Evolutionary conservation across 2,113 vertebrate genomes (phyloP).

Genomic region (Sapayoa aenigma): DNA sequence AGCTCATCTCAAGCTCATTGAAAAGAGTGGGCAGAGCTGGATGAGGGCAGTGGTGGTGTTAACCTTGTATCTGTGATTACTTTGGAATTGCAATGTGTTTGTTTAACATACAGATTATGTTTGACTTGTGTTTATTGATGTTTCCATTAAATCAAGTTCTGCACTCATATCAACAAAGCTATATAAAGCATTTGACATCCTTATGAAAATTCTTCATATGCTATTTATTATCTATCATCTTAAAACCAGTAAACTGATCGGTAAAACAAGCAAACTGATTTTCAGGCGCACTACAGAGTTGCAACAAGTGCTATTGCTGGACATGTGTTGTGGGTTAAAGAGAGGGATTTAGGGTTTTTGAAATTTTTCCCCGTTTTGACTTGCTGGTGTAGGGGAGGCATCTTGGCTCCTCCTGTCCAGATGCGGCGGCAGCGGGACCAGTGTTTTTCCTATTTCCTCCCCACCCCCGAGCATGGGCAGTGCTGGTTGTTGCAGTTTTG

Average conservation of each 20-base stretch:
- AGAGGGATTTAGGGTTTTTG: too few species aligned
- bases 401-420: too few species aligned
- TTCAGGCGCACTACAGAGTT: background rate
- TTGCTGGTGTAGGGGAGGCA: too few species aligned
- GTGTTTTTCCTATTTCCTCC: too few species aligned
- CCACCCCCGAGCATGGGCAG: too few species aligned
- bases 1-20: background rate
- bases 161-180: constrained; percentile 8
- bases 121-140: constrained; percentile 29
- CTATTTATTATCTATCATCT: constrained; percentile 5
- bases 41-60: background rate
- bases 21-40: background rate
- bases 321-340: too few species aligned
- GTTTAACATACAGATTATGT: constrained; percentile 11
- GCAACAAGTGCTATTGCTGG: background rate
- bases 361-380: too few species aligned
- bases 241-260: background rate
- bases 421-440: too few species aligned
- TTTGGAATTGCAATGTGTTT: background rate
- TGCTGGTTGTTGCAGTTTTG: too few species aligned
- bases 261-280: background rate
- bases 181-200: constrained; percentile 8
- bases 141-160: constrained; percentile 7
- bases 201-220: background rate
- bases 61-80: background rate